phyloP scores from a whole-genome alignment of 2,113 vertebrate species.

The Rhinoderma darwinii region DNA sequence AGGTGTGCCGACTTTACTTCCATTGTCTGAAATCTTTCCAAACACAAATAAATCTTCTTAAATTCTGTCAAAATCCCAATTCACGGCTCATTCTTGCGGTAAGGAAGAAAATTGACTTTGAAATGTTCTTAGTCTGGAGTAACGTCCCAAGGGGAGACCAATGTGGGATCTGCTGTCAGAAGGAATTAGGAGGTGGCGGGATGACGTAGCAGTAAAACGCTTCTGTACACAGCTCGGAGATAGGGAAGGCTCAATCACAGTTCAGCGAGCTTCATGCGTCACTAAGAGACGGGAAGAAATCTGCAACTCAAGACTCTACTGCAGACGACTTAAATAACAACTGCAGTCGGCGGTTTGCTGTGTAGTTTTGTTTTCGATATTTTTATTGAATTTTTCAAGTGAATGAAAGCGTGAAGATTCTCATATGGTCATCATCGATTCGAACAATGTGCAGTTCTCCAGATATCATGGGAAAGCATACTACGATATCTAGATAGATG shows the following conservation, averaged over 20 bases:
- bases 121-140: slow-evolving; percentile 1
- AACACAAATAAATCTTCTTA: slow-evolving; percentile 4
- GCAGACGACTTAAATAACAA: background rate
- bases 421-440: no score
- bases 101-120: slow-evolving; percentile 3
- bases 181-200: slow-evolving; percentile 45
- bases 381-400: background rate
- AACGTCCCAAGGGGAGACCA: background rate
- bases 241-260: slow-evolving; percentile 34
- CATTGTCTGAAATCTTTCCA: background rate
- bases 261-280: slow-evolving; percentile 36
- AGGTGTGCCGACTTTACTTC: background rate
- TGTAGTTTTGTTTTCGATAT: background rate
- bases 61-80: background rate
- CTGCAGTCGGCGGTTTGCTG: background rate
- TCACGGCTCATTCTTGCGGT: background rate
- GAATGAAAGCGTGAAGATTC: no score
- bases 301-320: background rate
- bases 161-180: slow-evolving; percentile 45
- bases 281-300: background rate
- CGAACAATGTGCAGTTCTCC: no score
- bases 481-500: no score
- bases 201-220: slow-evolving; percentile 10
- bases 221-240: slow-evolving; percentile 22
- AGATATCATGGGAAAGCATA: no score